phyloP scores from a whole-genome alignment of 2,888 invertebrate species.

The Harpalus rubripes region DNA sequence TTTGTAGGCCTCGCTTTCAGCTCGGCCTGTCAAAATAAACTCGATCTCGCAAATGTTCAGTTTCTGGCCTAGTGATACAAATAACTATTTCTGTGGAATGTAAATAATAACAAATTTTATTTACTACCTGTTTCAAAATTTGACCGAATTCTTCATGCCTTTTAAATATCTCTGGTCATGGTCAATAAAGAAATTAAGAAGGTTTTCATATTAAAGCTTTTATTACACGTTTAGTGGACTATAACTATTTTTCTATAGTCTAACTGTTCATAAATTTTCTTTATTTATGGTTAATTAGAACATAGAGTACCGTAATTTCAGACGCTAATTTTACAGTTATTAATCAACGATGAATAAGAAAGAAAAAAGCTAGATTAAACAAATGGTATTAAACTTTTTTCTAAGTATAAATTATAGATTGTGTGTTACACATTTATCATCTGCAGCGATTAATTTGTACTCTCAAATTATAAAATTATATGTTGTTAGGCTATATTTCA shows the following conservation, averaged over 20 bases:
- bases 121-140: not conserved
- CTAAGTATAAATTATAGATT: not conserved
- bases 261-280: slow-evolving; percentile 37
- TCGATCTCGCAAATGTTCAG: too few species aligned
- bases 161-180: not conserved
- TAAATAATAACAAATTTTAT: not conserved
- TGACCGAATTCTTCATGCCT: not conserved
- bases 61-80: too few species aligned
- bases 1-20: too few species aligned
- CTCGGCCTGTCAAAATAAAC: too few species aligned
- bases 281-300: slow-evolving; percentile 33
- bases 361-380: slow-evolving; percentile 1
- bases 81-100: too few species aligned
- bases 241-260: slow-evolving; percentile 19
- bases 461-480: not conserved
- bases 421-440: not conserved
- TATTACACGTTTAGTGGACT: not conserved
- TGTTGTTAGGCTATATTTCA: not conserved
- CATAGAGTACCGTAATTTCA: slow-evolving; percentile 13
- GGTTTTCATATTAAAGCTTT: slow-evolving; percentile 7
- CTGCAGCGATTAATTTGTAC: not conserved
- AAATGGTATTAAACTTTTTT: not conserved
- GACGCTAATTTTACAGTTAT: slow-evolving; percentile 44
- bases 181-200: not conserved
- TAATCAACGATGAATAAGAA: slow-evolving; percentile 33